Conservation (phyloP, 1,140 invertebrate species). For the Drosophila sturtevanti region DNA sequence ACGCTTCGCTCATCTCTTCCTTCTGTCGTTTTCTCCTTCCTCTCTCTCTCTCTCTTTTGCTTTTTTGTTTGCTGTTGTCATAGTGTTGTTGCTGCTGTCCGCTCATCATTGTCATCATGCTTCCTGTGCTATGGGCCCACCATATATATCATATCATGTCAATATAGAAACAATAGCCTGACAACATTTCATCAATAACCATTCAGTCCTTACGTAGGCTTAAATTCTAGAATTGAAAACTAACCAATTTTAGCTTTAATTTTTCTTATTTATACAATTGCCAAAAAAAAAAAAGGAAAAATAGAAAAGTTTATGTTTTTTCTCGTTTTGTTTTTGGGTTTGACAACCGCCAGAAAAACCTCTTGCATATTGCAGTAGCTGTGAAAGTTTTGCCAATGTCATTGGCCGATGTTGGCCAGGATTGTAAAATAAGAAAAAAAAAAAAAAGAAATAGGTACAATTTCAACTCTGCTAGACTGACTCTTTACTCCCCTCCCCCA, state of each 20-base stretch:
- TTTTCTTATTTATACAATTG: slow-evolving; percentile 9
- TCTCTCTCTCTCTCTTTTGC: no score
- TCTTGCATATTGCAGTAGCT: slow-evolving; percentile 69
- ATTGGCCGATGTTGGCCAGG: slow-evolving; percentile 41
- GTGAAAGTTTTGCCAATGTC: slow-evolving; percentile 51
- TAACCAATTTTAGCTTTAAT: slow-evolving; percentile 27
- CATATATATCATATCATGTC: slow-evolving; percentile 2
- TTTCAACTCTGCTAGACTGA: slow-evolving; percentile 48
- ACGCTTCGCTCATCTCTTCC: background rate
- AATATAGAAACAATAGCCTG: slow-evolving; percentile 34
- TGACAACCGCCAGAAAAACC: slow-evolving; percentile 48
- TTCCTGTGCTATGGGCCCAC: background rate
- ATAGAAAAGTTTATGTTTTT: slow-evolving; percentile 17
- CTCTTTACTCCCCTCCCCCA: background rate
- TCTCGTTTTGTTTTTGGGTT: background rate
- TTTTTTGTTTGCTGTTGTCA: slow-evolving; percentile 49
- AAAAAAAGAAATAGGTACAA: no score
- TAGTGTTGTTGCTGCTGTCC: slow-evolving; percentile 43
- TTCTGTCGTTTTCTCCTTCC: background rate
- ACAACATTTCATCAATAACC: slow-evolving; percentile 76
- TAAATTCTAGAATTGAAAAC: slow-evolving; percentile 12
- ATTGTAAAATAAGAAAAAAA: slow-evolving; percentile 37
- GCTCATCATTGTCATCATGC: slow-evolving; percentile 39
- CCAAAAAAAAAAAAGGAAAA: no score
- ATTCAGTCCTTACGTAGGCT: slow-evolving; percentile 7